These are phyloP conservation scores for Sciurus carolinensis DNA, from an alignment of 2,797 vertebrate species.

Conservation along the genomic window DNA sequence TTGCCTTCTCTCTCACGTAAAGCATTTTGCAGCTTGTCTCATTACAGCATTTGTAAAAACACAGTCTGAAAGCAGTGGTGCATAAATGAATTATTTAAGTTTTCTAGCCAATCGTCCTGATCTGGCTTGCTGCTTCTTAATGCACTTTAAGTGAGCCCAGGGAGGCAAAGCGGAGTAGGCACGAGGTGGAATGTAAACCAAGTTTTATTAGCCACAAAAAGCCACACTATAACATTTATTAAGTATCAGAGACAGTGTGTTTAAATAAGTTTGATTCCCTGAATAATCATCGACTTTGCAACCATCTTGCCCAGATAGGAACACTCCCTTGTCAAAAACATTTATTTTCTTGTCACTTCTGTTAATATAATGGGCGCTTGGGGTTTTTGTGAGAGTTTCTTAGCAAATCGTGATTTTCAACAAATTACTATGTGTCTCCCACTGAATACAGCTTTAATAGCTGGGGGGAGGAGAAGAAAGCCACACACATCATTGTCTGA, in stretches of 20 bases:
- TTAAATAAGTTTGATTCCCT: slow-evolving; percentile 88
- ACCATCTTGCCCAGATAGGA: slow-evolving; percentile 79
- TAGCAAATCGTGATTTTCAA: slow-evolving; percentile 87
- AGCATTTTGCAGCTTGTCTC: slow-evolving; percentile 95
- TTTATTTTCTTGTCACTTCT: slow-evolving; percentile 86
- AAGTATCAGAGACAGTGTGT: slow-evolving; percentile 91
- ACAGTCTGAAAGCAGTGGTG: slow-evolving; percentile 93
- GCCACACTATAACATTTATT: slow-evolving; percentile 92
- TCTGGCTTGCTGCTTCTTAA: slow-evolving; percentile 91
- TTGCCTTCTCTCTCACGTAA: slow-evolving; percentile 86
- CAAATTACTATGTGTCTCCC: slow-evolving; percentile 86
- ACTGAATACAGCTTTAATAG: slow-evolving; percentile 84
- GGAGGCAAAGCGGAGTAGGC: slow-evolving; percentile 92
- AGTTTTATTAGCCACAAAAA: slow-evolving; percentile 93
- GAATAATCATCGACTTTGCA: slow-evolving; percentile 84
- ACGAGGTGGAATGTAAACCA: slow-evolving; percentile 93
- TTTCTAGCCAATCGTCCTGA: slow-evolving; percentile 91
- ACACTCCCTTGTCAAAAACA: slow-evolving; percentile 81
- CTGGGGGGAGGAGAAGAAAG: slow-evolving; percentile 74
- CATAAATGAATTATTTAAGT: slow-evolving; percentile 97
- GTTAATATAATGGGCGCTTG: slow-evolving; percentile 86
- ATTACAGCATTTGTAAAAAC: slow-evolving; percentile 96
- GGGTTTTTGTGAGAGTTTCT: slow-evolving; percentile 85
- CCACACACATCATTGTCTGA: slow-evolving; percentile 72
- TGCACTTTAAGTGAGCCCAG: slow-evolving; percentile 93